Percentiles rank a stretch among this genome's conserved stretches.
Evolutionary conservation across 2,797 vertebrate species (phyloP).

Genomic region (Cuculus canorus): DNA sequence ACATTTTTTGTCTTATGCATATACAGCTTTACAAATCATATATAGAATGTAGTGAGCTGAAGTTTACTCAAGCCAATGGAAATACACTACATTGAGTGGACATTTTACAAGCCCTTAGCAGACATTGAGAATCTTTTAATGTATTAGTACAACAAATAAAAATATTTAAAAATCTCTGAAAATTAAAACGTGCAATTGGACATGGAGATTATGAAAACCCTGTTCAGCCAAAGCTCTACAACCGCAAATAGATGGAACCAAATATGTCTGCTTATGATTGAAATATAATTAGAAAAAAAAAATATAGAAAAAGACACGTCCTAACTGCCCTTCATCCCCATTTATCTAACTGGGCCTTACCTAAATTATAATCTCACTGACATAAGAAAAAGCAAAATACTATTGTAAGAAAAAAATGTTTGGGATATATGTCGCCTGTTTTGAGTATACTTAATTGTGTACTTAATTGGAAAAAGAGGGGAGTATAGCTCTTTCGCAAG

Average conservation of each 20-base stretch:
- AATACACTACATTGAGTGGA: neutral
- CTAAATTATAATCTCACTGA: neutral
- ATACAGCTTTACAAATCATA: neutral
- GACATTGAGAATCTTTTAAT: neutral
- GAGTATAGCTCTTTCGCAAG: neutral
- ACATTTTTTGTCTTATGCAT: neutral
- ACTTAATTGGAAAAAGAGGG: neutral
- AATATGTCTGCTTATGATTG: neutral
- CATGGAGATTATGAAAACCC: neutral
- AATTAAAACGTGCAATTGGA: neutral
- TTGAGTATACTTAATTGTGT: neutral
- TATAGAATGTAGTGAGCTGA: neutral
- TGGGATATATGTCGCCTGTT: neutral
- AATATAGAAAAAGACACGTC: neutral
- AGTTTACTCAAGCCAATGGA: neutral
- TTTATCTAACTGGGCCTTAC: neutral
- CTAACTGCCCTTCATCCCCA: neutral
- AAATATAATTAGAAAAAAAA: neutral
- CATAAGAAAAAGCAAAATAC: neutral
- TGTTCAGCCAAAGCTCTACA: neutral
- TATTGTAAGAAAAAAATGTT: neutral
- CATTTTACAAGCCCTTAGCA: neutral
- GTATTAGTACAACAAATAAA: neutral
- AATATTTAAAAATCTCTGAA: neutral
- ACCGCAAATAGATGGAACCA: neutral